phyloP scores from a whole-genome alignment of 2,113 vertebrate genomes.

The Cricetomys ansorgei region DNA sequence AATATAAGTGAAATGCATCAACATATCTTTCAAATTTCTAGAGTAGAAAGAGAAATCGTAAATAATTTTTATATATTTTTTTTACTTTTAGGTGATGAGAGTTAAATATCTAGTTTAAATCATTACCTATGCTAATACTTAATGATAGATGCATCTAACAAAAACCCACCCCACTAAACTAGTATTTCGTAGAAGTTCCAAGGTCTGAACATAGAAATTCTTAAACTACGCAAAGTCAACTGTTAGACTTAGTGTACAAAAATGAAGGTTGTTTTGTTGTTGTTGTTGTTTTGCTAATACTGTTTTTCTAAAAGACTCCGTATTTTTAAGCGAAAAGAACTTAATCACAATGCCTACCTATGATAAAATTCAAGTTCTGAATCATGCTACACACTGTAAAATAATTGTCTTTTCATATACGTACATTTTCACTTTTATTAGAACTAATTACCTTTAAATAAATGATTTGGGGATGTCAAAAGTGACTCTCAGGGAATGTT shows the following conservation, averaged over 20 bases:
- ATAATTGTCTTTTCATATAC: slow-evolving; percentile 73
- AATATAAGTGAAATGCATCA: background rate
- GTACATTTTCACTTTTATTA: slow-evolving; percentile 75
- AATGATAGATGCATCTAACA: background rate
- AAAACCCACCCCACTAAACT: background rate
- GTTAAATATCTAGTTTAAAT: background rate
- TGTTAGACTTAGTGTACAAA: background rate
- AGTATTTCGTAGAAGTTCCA: background rate
- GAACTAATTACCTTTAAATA: slow-evolving; percentile 82
- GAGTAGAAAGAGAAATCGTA: background rate
- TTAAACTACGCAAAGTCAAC: background rate
- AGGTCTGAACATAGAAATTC: background rate
- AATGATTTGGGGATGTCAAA: slow-evolving; percentile 82
- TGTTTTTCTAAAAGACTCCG: background rate
- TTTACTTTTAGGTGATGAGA: background rate
- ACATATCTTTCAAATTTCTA: slow-evolving; percentile 1
- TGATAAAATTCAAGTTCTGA: slow-evolving; percentile 57
- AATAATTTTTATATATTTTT: background rate
- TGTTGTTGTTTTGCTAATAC: background rate
- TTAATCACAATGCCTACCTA: slow-evolving; percentile 10
- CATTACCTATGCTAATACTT: slow-evolving; percentile 9
- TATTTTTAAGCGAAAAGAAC: background rate
- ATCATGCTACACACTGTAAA: slow-evolving; percentile 58
- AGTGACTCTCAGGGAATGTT: slow-evolving; percentile 80
- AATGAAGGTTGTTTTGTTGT: background rate